Conservation (phyloP, 2,113 vertebrate genomes). For the Agelaius phoeniceus region DNA sequence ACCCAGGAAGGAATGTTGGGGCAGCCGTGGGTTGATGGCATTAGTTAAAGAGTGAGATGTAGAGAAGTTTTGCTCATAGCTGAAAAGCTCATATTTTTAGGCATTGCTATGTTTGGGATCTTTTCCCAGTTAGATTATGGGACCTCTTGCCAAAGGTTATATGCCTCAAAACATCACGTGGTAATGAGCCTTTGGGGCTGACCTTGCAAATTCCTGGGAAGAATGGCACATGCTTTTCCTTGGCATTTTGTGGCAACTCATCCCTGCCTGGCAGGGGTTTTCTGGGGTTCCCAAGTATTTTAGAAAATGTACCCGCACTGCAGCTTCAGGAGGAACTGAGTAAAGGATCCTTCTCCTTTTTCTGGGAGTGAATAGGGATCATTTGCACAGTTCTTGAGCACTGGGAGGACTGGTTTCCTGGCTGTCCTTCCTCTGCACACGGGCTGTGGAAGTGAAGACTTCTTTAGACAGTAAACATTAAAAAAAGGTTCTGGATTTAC, state of each 20-base stretch:
- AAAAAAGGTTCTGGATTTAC: not conserved
- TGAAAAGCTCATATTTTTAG: not conserved
- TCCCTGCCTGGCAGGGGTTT: not conserved
- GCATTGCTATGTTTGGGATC: not conserved
- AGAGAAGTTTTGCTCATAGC: not conserved
- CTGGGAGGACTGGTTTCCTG: not conserved
- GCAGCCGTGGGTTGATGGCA: accelerated
- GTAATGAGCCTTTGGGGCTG: not conserved
- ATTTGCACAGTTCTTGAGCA: accelerated
- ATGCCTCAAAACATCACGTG: accelerated
- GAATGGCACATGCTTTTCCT: not conserved
- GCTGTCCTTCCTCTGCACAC: not conserved
- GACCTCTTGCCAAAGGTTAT: not conserved
- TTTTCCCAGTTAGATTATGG: accelerated
- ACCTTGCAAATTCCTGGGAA: not conserved
- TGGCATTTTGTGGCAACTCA: not conserved
- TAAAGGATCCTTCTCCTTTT: not conserved
- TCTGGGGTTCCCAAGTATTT: not conserved
- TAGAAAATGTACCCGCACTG: not conserved
- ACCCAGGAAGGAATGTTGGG: accelerated
- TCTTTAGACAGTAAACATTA: not conserved
- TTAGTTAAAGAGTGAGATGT: not conserved
- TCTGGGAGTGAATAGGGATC: not conserved
- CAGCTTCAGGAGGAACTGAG: not conserved
- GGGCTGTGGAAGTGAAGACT: not conserved